Conservation (phyloP, 2,113 vertebrate species). For the Semnornis frantzii region DNA sequence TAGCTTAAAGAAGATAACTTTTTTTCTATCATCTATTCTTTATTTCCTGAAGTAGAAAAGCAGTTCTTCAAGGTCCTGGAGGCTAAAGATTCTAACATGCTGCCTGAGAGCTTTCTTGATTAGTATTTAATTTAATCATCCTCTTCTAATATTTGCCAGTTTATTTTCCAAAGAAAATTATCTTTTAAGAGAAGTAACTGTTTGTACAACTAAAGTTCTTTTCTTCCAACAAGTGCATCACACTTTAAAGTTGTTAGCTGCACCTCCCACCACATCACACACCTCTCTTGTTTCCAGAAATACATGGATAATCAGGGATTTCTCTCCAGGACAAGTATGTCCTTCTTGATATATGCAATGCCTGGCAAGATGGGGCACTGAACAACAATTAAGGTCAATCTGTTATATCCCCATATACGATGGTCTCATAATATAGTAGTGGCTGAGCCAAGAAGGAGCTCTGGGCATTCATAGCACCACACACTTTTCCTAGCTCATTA, state of each 20-base stretch:
- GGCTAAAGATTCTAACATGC: background rate
- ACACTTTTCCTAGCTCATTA: background rate
- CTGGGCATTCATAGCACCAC: background rate
- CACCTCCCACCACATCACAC: background rate
- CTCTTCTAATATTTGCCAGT: background rate
- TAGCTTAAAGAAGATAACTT: background rate
- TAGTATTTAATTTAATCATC: background rate
- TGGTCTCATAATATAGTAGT: background rate
- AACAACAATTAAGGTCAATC: background rate
- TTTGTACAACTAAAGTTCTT: background rate
- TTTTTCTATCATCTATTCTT: background rate
- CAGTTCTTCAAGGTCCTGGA: background rate
- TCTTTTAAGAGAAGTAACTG: background rate
- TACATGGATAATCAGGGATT: background rate
- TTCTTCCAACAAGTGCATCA: background rate
- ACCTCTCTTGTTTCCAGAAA: background rate
- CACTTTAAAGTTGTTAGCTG: background rate
- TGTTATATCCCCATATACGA: rapidly evolving
- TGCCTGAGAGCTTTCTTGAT: slow-evolving; percentile 6
- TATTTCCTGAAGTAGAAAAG: background rate
- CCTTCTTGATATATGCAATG: background rate
- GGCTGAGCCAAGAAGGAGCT: background rate
- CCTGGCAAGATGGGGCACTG: background rate
- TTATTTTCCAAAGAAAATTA: background rate
- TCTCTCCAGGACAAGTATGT: background rate